Evolutionary conservation across 2,797 vertebrate genomes (phyloP).

Genomic region (Urosaurus nigricauda): DNA sequence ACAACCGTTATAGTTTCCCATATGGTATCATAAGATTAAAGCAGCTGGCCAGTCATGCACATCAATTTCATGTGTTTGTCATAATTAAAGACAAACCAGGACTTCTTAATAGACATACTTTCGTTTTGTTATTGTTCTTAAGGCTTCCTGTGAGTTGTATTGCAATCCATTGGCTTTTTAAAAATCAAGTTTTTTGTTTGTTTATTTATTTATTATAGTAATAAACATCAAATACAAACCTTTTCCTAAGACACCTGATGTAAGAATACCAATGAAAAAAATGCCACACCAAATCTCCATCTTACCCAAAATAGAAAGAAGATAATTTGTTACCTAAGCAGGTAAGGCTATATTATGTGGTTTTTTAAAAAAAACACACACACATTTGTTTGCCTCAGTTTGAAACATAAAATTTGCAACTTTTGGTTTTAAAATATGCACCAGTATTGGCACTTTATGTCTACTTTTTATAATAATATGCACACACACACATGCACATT

Average conservation of each 20-base stretch:
- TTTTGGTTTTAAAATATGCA: neutral
- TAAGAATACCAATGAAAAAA: neutral
- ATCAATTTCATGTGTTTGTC: conserved; percentile 13
- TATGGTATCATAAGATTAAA: neutral
- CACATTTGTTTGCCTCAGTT: too few relatives aligned
- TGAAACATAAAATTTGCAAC: too few relatives aligned
- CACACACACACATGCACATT: neutral
- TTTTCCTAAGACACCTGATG: neutral
- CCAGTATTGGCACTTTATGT: neutral
- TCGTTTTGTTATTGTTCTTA: neutral
- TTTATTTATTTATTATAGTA: too few relatives aligned
- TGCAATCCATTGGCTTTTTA: neutral
- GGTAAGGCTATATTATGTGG: neutral
- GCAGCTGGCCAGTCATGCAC: neutral
- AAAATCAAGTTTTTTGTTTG: neutral
- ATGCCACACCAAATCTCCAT: neutral
- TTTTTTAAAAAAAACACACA: too few relatives aligned
- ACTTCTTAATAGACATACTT: neutral
- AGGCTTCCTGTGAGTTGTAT: neutral
- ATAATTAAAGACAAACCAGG: neutral
- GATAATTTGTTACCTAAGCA: neutral
- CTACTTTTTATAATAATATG: neutral
- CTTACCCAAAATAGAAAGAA: neutral
- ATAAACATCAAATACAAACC: neutral
- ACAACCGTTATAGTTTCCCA: neutral